Evolutionary conservation across 2,113 vertebrate species (phyloP).

Genomic region (Zosterops lateralis): DNA sequence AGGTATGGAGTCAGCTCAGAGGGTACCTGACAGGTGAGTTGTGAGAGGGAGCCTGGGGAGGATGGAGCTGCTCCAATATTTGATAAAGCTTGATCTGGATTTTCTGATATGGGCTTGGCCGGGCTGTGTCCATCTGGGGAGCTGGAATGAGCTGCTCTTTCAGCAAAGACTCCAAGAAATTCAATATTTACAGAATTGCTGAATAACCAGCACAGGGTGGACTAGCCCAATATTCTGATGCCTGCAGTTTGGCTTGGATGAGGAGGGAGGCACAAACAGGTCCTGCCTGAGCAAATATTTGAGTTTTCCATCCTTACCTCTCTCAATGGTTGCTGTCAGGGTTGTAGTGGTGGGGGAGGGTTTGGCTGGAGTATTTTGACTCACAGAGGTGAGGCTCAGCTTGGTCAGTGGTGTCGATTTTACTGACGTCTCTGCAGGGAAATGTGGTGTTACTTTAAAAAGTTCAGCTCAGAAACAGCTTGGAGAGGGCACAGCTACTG

Average conservation of each 20-base stretch:
- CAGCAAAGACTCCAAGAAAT: not conserved
- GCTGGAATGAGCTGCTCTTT: not conserved
- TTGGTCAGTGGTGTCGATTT: not conserved
- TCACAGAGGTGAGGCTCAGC: not conserved
- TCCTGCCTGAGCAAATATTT: not conserved
- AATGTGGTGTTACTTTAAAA: not conserved
- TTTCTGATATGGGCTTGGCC: not conserved
- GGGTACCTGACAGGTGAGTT: not conserved
- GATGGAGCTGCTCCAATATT: not conserved
- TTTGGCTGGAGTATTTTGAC: not conserved
- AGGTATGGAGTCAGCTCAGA: not conserved
- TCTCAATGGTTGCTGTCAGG: accelerated
- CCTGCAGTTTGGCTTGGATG: not conserved
- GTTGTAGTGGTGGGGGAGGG: accelerated
- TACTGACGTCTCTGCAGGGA: not conserved
- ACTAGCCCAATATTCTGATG: not conserved
- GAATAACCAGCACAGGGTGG: not conserved
- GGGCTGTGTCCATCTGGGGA: not conserved
- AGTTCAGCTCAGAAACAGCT: not conserved
- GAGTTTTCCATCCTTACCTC: not conserved
- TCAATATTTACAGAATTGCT: not conserved
- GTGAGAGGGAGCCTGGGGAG: not conserved
- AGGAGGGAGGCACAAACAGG: not conserved
- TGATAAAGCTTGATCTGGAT: not conserved
- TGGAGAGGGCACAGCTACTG: not conserved